Percentiles rank a stretch among this genome's conserved stretches.
Conservation (phyloP, 2,113 vertebrate genomes). For the Oophaga pumilio region DNA sequence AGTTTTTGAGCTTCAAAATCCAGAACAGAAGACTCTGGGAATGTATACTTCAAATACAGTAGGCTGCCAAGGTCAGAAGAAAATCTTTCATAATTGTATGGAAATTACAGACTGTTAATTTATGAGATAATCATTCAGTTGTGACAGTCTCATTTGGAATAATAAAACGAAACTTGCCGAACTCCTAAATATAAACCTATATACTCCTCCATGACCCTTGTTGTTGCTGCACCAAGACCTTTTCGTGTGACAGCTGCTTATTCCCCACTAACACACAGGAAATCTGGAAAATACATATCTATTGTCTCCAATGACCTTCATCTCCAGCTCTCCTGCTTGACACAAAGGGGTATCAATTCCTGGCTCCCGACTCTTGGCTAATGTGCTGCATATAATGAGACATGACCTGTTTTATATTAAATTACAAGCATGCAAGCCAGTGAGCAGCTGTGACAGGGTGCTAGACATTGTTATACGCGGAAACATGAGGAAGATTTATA, state of each 20-base stretch:
- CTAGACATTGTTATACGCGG: background rate
- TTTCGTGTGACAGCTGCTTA: background rate
- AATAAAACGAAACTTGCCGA: background rate
- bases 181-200: background rate
- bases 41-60: too few relatives aligned
- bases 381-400: conserved; percentile 26
- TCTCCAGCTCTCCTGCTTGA: conserved; percentile 11
- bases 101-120: background rate
- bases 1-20: too few relatives aligned
- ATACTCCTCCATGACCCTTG: background rate
- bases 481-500: background rate
- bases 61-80: too few relatives aligned
- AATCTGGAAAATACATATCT: conserved; percentile 18
- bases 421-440: background rate
- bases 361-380: conserved; percentile 18
- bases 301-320: conserved; percentile 33
- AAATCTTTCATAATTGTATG: background rate
- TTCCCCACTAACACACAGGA: conserved; percentile 14
- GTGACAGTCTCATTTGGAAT: background rate
- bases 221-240: background rate
- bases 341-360: conserved; percentile 22
- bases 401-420: conserved; percentile 27
- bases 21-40: too few relatives aligned
- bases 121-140: background rate
- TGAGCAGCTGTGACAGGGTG: background rate